These are phyloP conservation scores for Rhea americana DNA, from an alignment of 2,113 vertebrate species.

Conservation along the genomic window DNA sequence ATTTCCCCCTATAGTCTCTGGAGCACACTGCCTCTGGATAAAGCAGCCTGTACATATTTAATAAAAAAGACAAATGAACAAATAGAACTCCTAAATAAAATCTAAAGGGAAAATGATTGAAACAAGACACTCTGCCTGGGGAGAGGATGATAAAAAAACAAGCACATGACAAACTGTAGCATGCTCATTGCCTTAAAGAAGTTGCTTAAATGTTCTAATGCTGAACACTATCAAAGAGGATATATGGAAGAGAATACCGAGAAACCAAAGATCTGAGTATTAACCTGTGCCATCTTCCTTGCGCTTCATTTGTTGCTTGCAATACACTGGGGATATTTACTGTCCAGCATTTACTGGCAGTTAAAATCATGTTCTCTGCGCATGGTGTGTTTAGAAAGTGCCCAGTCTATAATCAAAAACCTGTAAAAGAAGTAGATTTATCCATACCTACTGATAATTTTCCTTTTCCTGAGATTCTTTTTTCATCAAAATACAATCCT, in stretches of 20 bases:
- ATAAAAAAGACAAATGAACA: background rate
- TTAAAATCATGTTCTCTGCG: conserved; percentile 52
- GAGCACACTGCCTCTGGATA: background rate
- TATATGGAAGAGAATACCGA: background rate
- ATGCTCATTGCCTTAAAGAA: background rate
- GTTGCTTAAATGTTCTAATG: background rate
- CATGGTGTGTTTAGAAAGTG: conserved; percentile 21
- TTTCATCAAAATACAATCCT: conserved; percentile 50
- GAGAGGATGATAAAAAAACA: background rate
- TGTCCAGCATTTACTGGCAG: conserved; percentile 52
- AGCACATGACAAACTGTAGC: background rate
- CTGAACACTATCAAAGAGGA: background rate
- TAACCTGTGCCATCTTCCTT: background rate
- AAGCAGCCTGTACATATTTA: background rate
- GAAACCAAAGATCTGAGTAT: background rate
- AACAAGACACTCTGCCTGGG: background rate
- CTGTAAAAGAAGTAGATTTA: conserved; percentile 53
- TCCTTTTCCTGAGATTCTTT: conserved; percentile 39
- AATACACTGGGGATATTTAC: conserved; percentile 44
- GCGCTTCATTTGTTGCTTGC: background rate
- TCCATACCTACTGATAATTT: conserved; percentile 49
- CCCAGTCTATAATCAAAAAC: conserved; percentile 45
- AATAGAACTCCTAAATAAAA: background rate
- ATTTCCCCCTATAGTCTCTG: background rate
- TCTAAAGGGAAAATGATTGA: background rate